Percentiles rank a stretch among this genome's conserved stretches.
phyloP scores from a whole-genome alignment of 2,113 vertebrate genomes.

The Psittacus erithacus region DNA sequence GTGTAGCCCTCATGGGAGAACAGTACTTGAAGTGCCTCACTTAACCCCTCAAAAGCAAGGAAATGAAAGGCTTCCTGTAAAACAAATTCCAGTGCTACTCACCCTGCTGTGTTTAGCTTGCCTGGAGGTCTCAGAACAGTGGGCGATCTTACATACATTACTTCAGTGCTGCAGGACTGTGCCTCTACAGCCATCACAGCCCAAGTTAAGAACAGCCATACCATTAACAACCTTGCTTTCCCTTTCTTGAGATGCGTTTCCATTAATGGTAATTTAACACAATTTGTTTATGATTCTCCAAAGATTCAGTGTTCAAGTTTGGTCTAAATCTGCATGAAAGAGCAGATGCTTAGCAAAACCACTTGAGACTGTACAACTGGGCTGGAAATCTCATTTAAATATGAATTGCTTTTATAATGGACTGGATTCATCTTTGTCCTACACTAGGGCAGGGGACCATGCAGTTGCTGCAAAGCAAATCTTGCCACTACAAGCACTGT shows the following conservation, averaged over 20 bases:
- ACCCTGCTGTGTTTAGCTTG: conserved; percentile 60
- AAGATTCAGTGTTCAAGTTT: conserved; percentile 37
- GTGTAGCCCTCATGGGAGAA: conserved; percentile 34
- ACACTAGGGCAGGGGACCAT: background rate
- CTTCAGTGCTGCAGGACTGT: conserved; percentile 30
- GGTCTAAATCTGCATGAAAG: conserved; percentile 54
- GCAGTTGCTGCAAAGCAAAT: background rate
- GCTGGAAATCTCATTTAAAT: conserved; percentile 51
- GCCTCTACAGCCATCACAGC: background rate
- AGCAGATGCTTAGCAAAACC: conserved; percentile 57
- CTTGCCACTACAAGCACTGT: background rate
- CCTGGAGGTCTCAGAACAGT: conserved; percentile 65
- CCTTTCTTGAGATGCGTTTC: conserved; percentile 12
- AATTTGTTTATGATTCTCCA: conserved; percentile 68
- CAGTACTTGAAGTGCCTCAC: conserved; percentile 65
- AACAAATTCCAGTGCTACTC: conserved; percentile 67
- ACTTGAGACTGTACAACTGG: conserved; percentile 32
- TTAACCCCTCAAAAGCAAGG: conserved; percentile 73
- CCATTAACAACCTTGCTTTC: background rate
- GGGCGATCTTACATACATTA: conserved; percentile 62
- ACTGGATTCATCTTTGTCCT: conserved; percentile 33
- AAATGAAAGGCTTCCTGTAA: conserved; percentile 76
- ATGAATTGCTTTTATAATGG: conserved; percentile 52
- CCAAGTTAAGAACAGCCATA: background rate
- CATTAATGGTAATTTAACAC: conserved; percentile 43